phyloP scores from a whole-genome alignment of 2,797 vertebrate genomes.

The Danio tinwini region DNA sequence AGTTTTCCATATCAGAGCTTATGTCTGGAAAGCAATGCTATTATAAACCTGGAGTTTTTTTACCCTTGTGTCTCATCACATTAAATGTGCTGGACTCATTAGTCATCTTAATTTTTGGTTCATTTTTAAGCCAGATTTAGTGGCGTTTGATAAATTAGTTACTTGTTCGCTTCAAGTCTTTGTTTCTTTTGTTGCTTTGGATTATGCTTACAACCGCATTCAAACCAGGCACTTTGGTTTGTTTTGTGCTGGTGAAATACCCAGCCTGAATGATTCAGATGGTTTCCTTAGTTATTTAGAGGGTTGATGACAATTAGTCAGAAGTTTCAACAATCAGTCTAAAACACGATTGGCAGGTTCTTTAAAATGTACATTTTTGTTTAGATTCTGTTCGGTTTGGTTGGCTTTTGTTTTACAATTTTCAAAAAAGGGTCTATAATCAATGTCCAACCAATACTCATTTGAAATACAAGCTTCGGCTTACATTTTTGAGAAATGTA shows the following conservation, averaged over 20 bases:
- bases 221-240: not conserved
- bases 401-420: too few relatives aligned
- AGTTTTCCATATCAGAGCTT: constrained; percentile 1
- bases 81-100: not conserved
- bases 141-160: constrained; percentile 1
- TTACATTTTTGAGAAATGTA: too few relatives aligned
- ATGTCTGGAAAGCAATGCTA: not conserved
- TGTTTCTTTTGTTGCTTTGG: not conserved
- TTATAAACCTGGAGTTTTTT: constrained; percentile 1
- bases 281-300: constrained; percentile 4
- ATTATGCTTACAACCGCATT: not conserved
- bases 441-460: too few relatives aligned
- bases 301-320: not conserved
- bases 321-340: not conserved
- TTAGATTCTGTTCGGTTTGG: too few relatives aligned
- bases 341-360: too few relatives aligned
- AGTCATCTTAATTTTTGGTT: not conserved
- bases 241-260: not conserved
- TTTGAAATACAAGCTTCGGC: too few relatives aligned
- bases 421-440: too few relatives aligned
- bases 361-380: too few relatives aligned
- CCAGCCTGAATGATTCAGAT: not conserved
- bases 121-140: not conserved
- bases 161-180: not conserved
- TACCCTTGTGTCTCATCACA: not conserved